These are phyloP conservation scores for Oikopleura vanhoeffeni DNA, from an alignment of 23 tunicate genomes.

Conservation along the genomic window DNA sequence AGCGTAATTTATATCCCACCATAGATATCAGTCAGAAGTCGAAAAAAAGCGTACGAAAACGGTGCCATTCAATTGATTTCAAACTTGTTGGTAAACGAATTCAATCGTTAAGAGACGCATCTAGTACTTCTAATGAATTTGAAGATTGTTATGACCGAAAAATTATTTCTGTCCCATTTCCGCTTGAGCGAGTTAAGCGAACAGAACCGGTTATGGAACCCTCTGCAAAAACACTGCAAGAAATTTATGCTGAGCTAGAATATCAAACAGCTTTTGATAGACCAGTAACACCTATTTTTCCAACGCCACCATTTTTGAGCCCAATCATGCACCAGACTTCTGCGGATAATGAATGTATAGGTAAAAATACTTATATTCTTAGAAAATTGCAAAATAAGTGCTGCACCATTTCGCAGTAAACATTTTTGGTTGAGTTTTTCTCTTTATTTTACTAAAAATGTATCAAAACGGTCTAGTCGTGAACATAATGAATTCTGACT, in stretches of 20 bases:
- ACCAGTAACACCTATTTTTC: neutral
- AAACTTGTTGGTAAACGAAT: neutral
- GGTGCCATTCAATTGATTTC: neutral
- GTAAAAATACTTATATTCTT: too few species aligned
- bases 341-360: too few species aligned
- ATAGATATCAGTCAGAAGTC: too few species aligned
- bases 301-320: neutral
- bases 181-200: neutral
- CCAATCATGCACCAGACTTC: too few species aligned
- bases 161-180: neutral
- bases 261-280: neutral
- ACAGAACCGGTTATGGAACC: neutral
- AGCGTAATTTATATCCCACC: too few species aligned
- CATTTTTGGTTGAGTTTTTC: too few species aligned
- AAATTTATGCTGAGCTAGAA: neutral
- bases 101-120: neutral
- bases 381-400: too few species aligned
- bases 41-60: too few species aligned
- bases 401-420: too few species aligned
- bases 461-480: too few species aligned
- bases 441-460: too few species aligned
- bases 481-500: too few species aligned
- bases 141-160: neutral
- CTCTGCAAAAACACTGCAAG: neutral
- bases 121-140: neutral